Conservation (phyloP, 2,888 invertebrate species). For the Creontiades dilutus region DNA sequence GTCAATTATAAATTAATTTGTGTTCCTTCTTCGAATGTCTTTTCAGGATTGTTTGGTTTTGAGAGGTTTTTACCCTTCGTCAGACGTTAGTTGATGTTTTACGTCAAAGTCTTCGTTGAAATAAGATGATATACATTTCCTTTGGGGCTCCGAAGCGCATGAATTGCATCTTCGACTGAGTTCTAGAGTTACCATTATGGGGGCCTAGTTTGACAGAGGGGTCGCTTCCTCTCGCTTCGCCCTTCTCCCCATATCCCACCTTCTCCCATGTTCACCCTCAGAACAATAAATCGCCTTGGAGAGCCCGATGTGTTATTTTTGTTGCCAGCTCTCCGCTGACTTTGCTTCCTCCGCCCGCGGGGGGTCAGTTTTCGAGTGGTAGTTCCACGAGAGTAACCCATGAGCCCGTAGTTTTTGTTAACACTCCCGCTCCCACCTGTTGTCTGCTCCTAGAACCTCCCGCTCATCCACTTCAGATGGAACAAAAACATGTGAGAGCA, state of each 20-base stretch:
- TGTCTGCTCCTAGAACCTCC: slow-evolving; percentile 43
- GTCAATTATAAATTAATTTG: neutral
- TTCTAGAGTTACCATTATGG: neutral
- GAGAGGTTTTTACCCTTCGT: neutral
- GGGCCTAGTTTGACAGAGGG: neutral
- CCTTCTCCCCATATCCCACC: neutral
- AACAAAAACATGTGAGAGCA: slow-evolving; percentile 42
- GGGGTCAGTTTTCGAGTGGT: slow-evolving; percentile 43
- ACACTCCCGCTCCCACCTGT: slow-evolving; percentile 44
- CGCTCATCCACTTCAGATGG: neutral
- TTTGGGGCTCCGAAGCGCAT: slow-evolving; percentile 1
- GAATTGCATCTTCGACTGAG: neutral
- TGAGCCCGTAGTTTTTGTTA: slow-evolving; percentile 53
- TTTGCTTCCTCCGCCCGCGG: neutral
- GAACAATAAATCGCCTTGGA: slow-evolving; percentile 35
- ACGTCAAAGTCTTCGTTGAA: neutral
- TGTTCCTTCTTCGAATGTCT: neutral
- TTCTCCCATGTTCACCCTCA: neutral
- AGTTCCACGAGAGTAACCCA: slow-evolving; percentile 33
- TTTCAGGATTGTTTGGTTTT: neutral
- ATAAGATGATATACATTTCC: slow-evolving; percentile 12
- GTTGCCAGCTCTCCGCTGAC: neutral
- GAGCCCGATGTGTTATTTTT: slow-evolving; percentile 16
- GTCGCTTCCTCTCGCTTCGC: neutral
- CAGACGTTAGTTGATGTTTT: neutral